Conservation (phyloP, 2,888 invertebrate species). For the Athalia rosae region DNA sequence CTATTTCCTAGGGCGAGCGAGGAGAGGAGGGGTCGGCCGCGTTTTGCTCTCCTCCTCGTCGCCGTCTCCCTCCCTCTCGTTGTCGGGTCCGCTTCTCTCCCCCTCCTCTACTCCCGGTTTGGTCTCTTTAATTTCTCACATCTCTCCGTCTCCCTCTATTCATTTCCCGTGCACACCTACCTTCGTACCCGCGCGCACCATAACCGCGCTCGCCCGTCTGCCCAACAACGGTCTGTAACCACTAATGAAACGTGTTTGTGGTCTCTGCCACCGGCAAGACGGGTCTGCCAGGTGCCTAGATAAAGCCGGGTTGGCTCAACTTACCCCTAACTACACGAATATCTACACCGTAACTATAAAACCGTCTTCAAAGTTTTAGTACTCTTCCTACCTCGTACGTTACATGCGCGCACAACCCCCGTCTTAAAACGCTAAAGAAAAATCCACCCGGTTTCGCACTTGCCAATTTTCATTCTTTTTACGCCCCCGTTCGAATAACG, state of each 20-base stretch:
- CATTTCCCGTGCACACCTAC: neutral
- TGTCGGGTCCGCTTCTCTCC: neutral
- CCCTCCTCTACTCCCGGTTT: neutral
- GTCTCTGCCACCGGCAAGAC: conserved; percentile 15
- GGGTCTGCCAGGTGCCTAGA: conserved; percentile 13
- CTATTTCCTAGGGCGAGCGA: conserved; percentile 36
- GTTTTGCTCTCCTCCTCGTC: too few species aligned
- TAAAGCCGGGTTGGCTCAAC: conserved; percentile 37
- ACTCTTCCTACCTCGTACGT: too few species aligned
- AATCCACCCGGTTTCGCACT: neutral
- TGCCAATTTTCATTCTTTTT: neutral
- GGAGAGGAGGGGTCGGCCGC: too few species aligned
- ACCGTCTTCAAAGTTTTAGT: too few species aligned
- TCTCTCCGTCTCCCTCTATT: neutral
- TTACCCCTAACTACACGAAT: conserved; percentile 20
- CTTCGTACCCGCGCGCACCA: neutral
- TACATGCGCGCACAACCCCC: too few species aligned
- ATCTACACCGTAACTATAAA: neutral
- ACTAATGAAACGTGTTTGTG: conserved; percentile 55
- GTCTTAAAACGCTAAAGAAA: too few species aligned
- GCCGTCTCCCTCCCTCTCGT: too few species aligned
- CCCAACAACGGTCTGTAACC: conserved; percentile 52
- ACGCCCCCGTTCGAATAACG: neutral
- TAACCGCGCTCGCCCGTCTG: conserved; percentile 5
- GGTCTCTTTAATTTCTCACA: neutral